Conservation (phyloP, 2,888 invertebrate species). For the Drosophila seclusa region DNA sequence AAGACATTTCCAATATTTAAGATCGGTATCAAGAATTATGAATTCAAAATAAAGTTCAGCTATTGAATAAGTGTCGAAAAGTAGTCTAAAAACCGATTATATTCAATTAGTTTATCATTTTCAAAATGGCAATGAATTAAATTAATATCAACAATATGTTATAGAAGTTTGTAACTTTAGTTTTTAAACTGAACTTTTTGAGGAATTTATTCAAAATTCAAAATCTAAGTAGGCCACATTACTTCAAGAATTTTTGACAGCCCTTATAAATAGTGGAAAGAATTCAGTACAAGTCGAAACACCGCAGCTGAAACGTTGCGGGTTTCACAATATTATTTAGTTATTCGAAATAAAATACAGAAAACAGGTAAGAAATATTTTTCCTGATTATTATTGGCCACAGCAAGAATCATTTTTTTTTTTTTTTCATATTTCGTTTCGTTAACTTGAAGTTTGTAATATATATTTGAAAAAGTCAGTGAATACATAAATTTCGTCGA, state of each 20-base stretch:
- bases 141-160: too few species aligned
- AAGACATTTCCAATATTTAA: background rate
- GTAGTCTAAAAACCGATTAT: background rate
- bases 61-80: background rate
- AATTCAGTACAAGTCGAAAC: background rate
- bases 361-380: constrained; percentile 1
- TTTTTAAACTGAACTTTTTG: background rate
- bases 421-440: background rate
- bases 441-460: background rate
- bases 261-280: too few species aligned
- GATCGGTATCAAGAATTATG: background rate
- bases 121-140: background rate
- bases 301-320: background rate
- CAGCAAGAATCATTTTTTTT: background rate
- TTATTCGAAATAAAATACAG: too few species aligned
- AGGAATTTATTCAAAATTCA: background rate
- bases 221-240: background rate
- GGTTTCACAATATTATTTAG: background rate
- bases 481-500: background rate
- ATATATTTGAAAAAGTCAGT: background rate
- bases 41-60: background rate
- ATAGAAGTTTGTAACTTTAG: background rate
- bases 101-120: background rate
- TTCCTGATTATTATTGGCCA: background rate
- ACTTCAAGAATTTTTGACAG: background rate